Evolutionary conservation across 1,140 invertebrate species (phyloP).

Genomic region (Piezodorus guildinii): DNA sequence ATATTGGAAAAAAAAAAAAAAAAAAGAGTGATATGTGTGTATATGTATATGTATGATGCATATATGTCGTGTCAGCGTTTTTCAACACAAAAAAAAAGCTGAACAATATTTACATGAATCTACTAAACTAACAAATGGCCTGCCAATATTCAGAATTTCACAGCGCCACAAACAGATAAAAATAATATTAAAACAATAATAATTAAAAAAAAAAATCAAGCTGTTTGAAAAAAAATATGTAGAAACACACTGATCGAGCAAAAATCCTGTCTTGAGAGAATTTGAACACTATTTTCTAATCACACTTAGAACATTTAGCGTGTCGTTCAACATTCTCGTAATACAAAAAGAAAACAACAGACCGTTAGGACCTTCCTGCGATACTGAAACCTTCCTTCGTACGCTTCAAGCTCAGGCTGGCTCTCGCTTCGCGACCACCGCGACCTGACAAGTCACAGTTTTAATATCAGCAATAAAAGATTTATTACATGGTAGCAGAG

Average conservation of each 20-base stretch:
- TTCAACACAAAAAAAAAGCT: too few relatives aligned
- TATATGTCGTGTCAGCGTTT: too few relatives aligned
- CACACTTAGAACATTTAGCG: neutral
- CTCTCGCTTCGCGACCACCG: neutral
- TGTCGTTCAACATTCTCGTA: neutral
- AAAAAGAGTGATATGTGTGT: too few relatives aligned
- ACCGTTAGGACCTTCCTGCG: neutral
- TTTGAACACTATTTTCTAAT: neutral
- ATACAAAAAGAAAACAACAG: neutral
- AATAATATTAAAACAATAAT: too few relatives aligned
- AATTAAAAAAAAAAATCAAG: constrained; percentile 4
- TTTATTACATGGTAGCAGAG: too few relatives aligned
- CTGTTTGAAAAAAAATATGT: neutral
- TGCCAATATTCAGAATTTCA: too few relatives aligned
- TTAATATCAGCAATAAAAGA: too few relatives aligned
- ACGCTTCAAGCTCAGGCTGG: neutral
- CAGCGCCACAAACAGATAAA: neutral
- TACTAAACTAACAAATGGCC: too few relatives aligned
- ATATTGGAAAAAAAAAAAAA: too few relatives aligned
- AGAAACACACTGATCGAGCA: neutral
- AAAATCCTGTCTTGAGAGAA: neutral
- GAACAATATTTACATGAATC: too few relatives aligned
- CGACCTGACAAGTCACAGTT: neutral
- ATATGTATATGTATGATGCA: too few relatives aligned
- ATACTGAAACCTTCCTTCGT: constrained; percentile 6